Percentiles rank a stretch among this genome's conserved stretches.
phyloP scores from a whole-genome alignment of 2,113 vertebrate genomes.

The Prietella phreatophila region DNA sequence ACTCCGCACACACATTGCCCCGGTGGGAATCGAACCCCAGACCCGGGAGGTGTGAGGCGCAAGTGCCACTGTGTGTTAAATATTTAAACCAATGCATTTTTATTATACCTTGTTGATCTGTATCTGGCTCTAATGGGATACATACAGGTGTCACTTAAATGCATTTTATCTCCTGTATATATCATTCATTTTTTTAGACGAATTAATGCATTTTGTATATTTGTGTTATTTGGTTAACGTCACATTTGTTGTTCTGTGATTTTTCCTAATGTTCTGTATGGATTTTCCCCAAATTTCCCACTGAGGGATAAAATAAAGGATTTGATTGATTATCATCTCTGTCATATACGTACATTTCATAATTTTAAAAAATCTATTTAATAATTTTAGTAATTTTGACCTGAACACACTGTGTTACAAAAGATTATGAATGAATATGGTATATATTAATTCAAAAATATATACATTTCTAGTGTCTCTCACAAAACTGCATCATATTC shows the following conservation, averaged over 20 bases:
- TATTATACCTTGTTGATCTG: not conserved
- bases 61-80: no score
- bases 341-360: no score
- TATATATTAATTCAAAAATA: not conserved
- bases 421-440: not conserved
- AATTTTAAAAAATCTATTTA: no score
- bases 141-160: not conserved
- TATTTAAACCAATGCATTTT: not conserved
- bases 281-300: not conserved
- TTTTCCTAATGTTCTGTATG: not conserved
- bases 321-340: not conserved
- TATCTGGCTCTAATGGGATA: not conserved
- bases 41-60: no score
- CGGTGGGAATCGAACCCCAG: no score
- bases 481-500: not conserved
- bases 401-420: not conserved
- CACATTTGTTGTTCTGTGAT: not conserved
- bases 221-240: not conserved
- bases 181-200: not conserved
- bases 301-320: not conserved
- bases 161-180: not conserved
- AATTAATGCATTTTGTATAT: not conserved
- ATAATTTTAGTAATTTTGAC: not conserved
- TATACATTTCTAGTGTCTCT: not conserved
- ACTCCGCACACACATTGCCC: no score